phyloP scores from a whole-genome alignment of 2,113 vertebrate species.

The Rostratula benghalensis region DNA sequence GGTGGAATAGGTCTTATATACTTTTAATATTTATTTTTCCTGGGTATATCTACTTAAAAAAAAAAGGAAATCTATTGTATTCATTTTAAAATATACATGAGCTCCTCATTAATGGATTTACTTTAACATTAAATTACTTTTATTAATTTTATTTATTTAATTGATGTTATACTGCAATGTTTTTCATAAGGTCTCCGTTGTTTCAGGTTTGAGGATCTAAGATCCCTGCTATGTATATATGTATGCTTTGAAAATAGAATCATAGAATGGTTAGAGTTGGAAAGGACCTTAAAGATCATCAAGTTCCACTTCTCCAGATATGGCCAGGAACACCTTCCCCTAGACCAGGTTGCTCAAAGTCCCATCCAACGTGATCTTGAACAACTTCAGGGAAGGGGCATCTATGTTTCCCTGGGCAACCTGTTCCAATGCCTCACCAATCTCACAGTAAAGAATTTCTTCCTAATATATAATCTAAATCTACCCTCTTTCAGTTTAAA shows the following conservation, averaged over 20 bases:
- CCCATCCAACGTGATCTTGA: not conserved
- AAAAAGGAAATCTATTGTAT: not conserved
- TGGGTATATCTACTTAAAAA: not conserved
- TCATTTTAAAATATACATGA: not conserved
- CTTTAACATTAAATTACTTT: not conserved
- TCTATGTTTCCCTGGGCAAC: not conserved
- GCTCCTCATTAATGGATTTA: not conserved
- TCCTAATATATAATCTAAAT: not conserved
- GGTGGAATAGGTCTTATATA: not conserved
- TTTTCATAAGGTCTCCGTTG: not conserved
- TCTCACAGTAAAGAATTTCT: not conserved
- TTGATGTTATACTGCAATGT: not conserved
- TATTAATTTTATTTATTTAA: not conserved
- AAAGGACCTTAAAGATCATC: not conserved
- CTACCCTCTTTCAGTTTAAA: not conserved
- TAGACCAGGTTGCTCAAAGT: not conserved
- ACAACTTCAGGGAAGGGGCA: not conserved
- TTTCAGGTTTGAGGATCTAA: not conserved
- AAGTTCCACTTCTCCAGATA: not conserved
- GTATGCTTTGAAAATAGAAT: not conserved
- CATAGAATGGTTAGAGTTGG: not conserved
- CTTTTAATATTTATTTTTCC: not conserved
- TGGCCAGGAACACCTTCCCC: not conserved
- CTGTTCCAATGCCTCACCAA: not conserved
- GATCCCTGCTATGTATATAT: not conserved